Base-by-base conservation (phyloP, 1,140 invertebrate species). In the Trichonephila clavipes region DNA sequence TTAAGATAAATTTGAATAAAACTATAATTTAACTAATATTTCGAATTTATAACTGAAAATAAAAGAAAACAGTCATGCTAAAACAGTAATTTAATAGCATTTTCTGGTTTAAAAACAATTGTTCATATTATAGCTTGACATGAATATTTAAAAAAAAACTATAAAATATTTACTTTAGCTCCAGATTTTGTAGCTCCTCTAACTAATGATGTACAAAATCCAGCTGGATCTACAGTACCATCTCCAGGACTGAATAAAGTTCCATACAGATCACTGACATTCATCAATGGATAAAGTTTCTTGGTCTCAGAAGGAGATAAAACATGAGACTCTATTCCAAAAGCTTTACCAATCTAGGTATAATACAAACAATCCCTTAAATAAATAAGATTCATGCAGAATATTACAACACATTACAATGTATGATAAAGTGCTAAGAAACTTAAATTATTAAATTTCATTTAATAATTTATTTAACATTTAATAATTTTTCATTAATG, bases 181-280 rank as follows among this genome's bases (percentile, higher is more conserved):
- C 98, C 98, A 92, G 97, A 96, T 88, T 96, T 96, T 1, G 96
- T 97, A 4, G 98, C 97, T 51, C 96, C 97, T 96, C 97, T 97
- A 0, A 97, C 97, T 4, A 99, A 96, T 0, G 98, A 97, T 14
- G 96, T 96, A 95, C 98, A 98, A 40, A 98, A 97, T 96, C 97
- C 97, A 0, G 97, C 96, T 0, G 98, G 98, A 95, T 99, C 98
- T 72, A 96, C 95, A 18, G 97, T 97, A 1, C 98, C 98, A 96
- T 98, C 98, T 28, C 97, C 96, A 0, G 98, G 97, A n/a, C 97
- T 97, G 95, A 98, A 98, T 2, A 99, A 96, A 0, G 97, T 97
- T 94, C 97, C 98, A 95, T 97, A 96, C 94, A 99, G 97, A 7
- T 97, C 96, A 16, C 96, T 96, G 1, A 97, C 97, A 95, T 98